Evolutionary conservation across 2,113 vertebrate genomes (phyloP).

Genomic region (Pagrus major): DNA sequence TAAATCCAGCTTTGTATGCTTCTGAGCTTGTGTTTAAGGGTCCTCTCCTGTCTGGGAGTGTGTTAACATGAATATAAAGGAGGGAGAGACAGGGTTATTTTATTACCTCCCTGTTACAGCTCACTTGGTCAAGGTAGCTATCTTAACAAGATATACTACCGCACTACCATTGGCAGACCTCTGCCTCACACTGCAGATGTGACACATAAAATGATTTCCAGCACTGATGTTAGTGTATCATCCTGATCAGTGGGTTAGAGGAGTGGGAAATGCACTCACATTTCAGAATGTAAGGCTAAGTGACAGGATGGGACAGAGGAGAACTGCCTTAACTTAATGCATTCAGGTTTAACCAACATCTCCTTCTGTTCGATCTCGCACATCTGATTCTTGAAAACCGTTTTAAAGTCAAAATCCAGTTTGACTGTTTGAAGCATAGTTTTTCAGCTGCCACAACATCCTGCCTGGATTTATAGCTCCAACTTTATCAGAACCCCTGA

Average conservation of each 20-base stretch:
- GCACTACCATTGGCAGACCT: slow-evolving; percentile 27
- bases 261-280: not conserved
- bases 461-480: not conserved
- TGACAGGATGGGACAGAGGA: not conserved
- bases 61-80: not conserved
- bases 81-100: not conserved
- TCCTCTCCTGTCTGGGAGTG: not conserved
- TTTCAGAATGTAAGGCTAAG: slow-evolving; percentile 10
- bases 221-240: not conserved
- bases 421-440: not conserved
- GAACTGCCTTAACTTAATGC: not conserved
- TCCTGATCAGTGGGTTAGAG: not conserved
- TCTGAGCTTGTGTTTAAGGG: not conserved
- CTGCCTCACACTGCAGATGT: slow-evolving; percentile 16
- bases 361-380: not conserved
- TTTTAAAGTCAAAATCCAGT: not conserved
- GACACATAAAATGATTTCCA: slow-evolving; percentile 38
- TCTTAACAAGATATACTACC: slow-evolving; percentile 33
- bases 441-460: not conserved
- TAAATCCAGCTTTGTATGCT: not conserved
- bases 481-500: not conserved
- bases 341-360: not conserved
- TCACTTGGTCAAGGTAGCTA: slow-evolving; percentile 26
- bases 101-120: not conserved
- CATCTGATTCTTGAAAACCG: not conserved